phyloP scores from a whole-genome alignment of 2,888 invertebrate genomes.

The Pyrocoelia pectoralis region DNA sequence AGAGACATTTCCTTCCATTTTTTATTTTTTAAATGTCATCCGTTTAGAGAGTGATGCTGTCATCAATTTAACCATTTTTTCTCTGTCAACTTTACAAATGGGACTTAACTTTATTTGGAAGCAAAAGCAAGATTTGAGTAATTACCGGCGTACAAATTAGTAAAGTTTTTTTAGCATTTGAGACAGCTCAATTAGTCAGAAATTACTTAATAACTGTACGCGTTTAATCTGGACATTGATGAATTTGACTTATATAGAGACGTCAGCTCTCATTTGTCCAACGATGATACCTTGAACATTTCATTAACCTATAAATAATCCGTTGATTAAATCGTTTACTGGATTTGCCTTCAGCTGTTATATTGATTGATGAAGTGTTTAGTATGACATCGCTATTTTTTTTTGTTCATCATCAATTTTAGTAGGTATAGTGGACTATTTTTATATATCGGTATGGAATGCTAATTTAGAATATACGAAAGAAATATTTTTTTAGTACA shows the following conservation, averaged over 20 bases:
- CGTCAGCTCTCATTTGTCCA: background rate
- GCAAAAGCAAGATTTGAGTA: too few relatives aligned
- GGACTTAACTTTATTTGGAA: background rate
- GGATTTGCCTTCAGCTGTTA: background rate
- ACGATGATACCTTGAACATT: background rate
- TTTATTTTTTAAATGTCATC: too few relatives aligned
- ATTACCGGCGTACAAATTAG: too few relatives aligned
- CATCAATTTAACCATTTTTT: background rate
- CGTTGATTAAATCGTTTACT: background rate
- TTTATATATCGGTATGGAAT: background rate
- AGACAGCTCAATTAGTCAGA: too few relatives aligned
- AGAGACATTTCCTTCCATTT: too few relatives aligned
- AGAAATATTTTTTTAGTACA: background rate
- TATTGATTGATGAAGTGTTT: slow-evolving; percentile 13
- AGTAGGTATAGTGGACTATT: background rate
- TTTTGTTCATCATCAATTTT: background rate
- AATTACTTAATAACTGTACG: background rate
- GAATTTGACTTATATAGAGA: background rate
- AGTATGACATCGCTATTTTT: background rate
- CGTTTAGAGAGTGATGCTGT: background rate
- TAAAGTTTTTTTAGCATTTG: too few relatives aligned
- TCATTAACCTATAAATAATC: slow-evolving; percentile 1
- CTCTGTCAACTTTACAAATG: background rate
- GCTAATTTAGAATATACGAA: background rate
- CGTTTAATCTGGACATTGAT: background rate